These are phyloP conservation scores for Hofmannophila pseudospretella DNA, from an alignment of 2,888 invertebrate genomes.

Conservation along the genomic window DNA sequence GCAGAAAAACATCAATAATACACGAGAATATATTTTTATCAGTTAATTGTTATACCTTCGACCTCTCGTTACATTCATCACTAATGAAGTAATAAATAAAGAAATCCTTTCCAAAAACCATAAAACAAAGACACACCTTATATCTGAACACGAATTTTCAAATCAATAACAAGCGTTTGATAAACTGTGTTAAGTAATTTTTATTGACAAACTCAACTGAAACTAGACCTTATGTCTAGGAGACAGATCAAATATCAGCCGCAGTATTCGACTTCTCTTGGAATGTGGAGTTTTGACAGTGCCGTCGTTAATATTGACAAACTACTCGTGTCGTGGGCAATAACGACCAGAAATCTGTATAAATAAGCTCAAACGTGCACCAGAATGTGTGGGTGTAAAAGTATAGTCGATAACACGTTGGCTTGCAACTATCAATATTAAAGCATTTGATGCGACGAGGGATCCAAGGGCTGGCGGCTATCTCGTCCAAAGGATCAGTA, in stretches of 20 bases:
- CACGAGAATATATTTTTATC: conserved; percentile 6
- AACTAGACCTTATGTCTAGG: not conserved
- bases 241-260: not conserved
- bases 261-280: not conserved
- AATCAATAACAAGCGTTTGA: conserved; percentile 6
- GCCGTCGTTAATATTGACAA: conserved; percentile 22
- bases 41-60: conserved; percentile 11
- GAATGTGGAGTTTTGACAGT: conserved; percentile 7
- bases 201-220: not conserved
- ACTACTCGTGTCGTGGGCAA: conserved; percentile 18
- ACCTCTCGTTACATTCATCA: conserved; percentile 6
- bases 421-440: no score
- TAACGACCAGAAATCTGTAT: conserved; percentile 19
- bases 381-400: conserved; percentile 20
- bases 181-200: not conserved
- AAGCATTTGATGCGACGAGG: no score
- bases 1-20: conserved; percentile 1
- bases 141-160: conserved; percentile 4
- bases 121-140: conserved; percentile 3
- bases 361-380: conserved; percentile 10
- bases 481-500: no score
- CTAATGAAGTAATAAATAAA: conserved; percentile 8
- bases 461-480: no score
- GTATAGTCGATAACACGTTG: no score
- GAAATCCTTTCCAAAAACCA: conserved; percentile 8